phyloP scores from a whole-genome alignment of 1,140 invertebrate genomes.

The Procambarus virginalis region DNA sequence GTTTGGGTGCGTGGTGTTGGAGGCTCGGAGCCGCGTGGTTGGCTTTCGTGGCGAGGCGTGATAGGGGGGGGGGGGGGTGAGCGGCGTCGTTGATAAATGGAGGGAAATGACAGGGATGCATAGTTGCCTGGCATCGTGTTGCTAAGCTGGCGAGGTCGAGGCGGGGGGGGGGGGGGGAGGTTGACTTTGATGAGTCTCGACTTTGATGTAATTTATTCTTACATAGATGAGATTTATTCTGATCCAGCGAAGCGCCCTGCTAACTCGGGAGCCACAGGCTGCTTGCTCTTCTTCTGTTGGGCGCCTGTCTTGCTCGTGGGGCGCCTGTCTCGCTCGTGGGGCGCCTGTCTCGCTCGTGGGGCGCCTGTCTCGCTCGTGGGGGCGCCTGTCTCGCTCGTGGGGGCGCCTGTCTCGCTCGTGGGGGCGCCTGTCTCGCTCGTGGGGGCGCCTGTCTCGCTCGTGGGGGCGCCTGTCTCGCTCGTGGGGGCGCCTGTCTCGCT shows the following conservation, averaged over 20 bases:
- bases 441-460: too few species aligned
- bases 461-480: too few species aligned
- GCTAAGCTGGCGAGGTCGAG: not conserved
- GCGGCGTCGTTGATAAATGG: not conserved
- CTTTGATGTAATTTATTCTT: slow-evolving; percentile 4
- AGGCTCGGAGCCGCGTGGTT: too few species aligned
- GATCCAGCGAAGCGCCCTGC: not conserved
- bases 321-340: not conserved
- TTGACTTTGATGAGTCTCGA: not conserved
- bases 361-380: too few species aligned
- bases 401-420: too few species aligned
- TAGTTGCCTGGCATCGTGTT: too few species aligned
- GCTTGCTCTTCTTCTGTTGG: not conserved
- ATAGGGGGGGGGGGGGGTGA: not conserved
- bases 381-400: too few species aligned
- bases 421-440: too few species aligned
- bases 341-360: too few species aligned
- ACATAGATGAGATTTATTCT: slow-evolving; percentile 11
- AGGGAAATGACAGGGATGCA: not conserved
- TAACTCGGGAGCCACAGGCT: not conserved
- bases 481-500: too few species aligned
- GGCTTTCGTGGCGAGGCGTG: too few species aligned
- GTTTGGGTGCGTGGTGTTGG: too few species aligned
- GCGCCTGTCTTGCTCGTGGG: not conserved
- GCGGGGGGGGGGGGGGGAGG: not conserved